phyloP scores from a whole-genome alignment of 2,888 invertebrate genomes.

The Acanthosepion pharaonis region DNA sequence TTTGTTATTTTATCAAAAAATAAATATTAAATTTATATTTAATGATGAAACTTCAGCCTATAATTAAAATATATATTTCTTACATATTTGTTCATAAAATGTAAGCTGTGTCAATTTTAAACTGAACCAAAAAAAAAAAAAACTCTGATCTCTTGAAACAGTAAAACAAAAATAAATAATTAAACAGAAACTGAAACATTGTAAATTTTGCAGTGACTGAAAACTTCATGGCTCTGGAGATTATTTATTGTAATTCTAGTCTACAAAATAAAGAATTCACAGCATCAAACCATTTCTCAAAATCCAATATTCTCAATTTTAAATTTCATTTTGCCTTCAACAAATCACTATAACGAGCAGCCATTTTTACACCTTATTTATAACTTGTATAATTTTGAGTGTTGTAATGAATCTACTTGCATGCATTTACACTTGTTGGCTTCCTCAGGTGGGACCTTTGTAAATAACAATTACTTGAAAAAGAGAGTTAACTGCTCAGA shows the following conservation, averaged over 20 bases:
- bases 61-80: too few species aligned
- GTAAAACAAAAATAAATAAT: not conserved
- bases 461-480: slow-evolving; percentile 33
- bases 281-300: not conserved
- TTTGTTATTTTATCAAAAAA: too few species aligned
- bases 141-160: too few species aligned
- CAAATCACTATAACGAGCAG: not conserved
- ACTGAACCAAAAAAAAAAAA: too few species aligned
- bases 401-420: not conserved
- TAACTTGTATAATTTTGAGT: not conserved
- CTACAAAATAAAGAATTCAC: not conserved
- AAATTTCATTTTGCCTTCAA: not conserved
- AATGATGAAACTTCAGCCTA: too few species aligned
- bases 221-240: not conserved
- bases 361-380: not conserved
- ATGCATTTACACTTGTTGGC: not conserved
- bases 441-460: not conserved
- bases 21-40: too few species aligned
- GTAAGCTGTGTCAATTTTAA: not conserved
- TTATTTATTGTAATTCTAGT: not conserved
- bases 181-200: not conserved
- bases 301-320: not conserved
- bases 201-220: not conserved
- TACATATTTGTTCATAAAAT: not conserved
- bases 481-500: not conserved